Base-by-base conservation (phyloP, 2,797 vertebrate species). In the Ctenochaetus hawaiiensis region DNA sequence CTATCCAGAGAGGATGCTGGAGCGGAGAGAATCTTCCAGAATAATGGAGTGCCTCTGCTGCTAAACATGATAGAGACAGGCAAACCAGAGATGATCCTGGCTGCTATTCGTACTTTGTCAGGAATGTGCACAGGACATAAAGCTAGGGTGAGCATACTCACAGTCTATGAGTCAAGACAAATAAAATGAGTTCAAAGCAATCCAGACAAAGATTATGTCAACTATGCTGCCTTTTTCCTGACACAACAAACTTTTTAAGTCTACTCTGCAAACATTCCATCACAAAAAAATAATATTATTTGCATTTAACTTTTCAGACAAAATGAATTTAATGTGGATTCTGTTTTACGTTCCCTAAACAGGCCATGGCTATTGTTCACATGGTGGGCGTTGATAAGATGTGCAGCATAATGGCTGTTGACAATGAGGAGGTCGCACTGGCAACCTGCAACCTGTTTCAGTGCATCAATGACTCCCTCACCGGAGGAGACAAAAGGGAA, bases 11-110 rank as follows among this genome's bases (percentile, higher is more conserved):
- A 99, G 62, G 98, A 99, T 10, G 97, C 98, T 0, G 98, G 98
- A 37, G 96, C 98, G 0, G 97, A 99, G 88, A 96, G 95, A 91
- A 99, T 99, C 87, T 99, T 99, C 92, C 96, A 98, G 94, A 98
- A 96, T 90, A 98, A 99, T 0, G 98, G 98, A 0, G 93, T 99
- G 52, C 88, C 93, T 71, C 88, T 99, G 87, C 93, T 99, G 17
- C 72, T 97, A 84, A 96, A 96, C 83, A 94, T 99, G 80, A 93
- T 99, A 30, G 96, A 97, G 73, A 97, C 96, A 0, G 96, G 96
- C 74, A 96, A 96, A 68, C 85, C 92, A 0, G 97, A 99, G 86
- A 95, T 99, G 96, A 92, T 98, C 78, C 91, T 99, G 68, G 96
- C 97, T 45, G 96, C 97, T 0, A 86, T 99, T 65, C 95, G 98